phyloP scores from a whole-genome alignment of 2,113 vertebrate species.

The Chionis minor region DNA sequence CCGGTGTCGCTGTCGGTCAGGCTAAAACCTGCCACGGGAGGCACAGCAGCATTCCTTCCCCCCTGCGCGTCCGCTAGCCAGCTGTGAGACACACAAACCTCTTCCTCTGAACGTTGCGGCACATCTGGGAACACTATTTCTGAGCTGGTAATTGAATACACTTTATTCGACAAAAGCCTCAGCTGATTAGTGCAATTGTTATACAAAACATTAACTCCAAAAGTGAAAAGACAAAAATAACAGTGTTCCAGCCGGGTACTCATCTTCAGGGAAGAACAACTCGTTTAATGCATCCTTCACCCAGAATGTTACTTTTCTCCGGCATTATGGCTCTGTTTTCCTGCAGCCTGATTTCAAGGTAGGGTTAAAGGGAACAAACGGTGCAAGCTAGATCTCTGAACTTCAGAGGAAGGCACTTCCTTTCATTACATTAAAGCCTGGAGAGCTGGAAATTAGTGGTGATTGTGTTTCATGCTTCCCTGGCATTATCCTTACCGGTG shows the following conservation, averaged over 20 bases:
- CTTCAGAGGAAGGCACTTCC: not conserved
- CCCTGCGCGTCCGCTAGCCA: not conserved
- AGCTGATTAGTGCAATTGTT: not conserved
- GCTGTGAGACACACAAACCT: not conserved
- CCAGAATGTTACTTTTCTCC: not conserved
- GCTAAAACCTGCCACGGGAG: not conserved
- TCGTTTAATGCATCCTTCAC: not conserved
- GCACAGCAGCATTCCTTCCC: not conserved
- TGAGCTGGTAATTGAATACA: not conserved
- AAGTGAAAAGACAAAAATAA: not conserved
- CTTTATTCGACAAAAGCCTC: slow-evolving; percentile 10
- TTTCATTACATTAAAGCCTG: not conserved
- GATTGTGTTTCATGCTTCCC: not conserved
- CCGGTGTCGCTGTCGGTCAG: slow-evolving; percentile 38
- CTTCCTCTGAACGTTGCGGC: not conserved
- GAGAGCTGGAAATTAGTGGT: not conserved
- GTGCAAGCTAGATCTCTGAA: not conserved
- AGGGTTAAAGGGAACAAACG: not conserved
- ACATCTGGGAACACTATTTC: not conserved
- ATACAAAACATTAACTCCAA: not conserved
- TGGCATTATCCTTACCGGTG: not conserved
- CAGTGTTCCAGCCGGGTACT: not conserved
- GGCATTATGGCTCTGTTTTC: not conserved
- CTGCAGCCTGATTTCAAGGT: not conserved
- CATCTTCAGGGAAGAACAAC: not conserved